Conservation (phyloP, 2,797 vertebrate species). For the Aeoliscus strigatus region DNA sequence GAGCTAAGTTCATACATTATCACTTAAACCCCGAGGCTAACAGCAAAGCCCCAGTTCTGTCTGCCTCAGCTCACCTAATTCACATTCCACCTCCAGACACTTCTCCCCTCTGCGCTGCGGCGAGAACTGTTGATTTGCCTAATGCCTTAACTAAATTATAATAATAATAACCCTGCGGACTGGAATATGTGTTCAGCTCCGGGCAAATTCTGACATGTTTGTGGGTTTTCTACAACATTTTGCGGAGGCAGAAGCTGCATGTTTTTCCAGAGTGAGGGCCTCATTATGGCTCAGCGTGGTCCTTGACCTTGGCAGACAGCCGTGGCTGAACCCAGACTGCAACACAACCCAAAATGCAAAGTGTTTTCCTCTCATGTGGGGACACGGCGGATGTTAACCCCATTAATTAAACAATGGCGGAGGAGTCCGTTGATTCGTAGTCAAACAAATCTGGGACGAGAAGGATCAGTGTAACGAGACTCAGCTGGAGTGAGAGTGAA, state of each 20-base stretch:
- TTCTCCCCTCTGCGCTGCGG: conserved; percentile 39
- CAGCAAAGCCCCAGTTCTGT: conserved; percentile 69
- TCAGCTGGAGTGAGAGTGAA: conserved; percentile 24
- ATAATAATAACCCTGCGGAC: conserved; percentile 57
- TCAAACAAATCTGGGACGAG: conserved; percentile 15
- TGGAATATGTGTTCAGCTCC: conserved; percentile 34
- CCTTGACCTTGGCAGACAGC: conserved; percentile 49
- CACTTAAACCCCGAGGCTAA: conserved; percentile 66
- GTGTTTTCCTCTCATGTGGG: conserved; percentile 24
- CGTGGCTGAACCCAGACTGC: conserved; percentile 27
- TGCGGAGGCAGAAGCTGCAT: conserved; percentile 12
- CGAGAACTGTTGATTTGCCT: conserved; percentile 60
- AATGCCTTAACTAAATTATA: conserved; percentile 61
- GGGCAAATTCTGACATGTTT: conserved; percentile 27
- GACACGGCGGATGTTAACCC: conserved; percentile 10
- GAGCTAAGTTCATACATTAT: conserved; percentile 69
- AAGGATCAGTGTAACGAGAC: conserved; percentile 6
- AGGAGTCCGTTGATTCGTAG: background rate
- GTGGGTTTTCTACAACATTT: conserved; percentile 15
- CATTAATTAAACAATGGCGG: conserved; percentile 21
- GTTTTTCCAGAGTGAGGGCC: conserved; percentile 32
- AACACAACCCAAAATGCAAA: conserved; percentile 35
- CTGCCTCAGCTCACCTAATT: conserved; percentile 65
- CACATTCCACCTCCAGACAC: conserved; percentile 54
- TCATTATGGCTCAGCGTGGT: conserved; percentile 49